These are phyloP conservation scores for Cheilosia variabilis DNA, from an alignment of 2,888 invertebrate species.

Conservation along the genomic window DNA sequence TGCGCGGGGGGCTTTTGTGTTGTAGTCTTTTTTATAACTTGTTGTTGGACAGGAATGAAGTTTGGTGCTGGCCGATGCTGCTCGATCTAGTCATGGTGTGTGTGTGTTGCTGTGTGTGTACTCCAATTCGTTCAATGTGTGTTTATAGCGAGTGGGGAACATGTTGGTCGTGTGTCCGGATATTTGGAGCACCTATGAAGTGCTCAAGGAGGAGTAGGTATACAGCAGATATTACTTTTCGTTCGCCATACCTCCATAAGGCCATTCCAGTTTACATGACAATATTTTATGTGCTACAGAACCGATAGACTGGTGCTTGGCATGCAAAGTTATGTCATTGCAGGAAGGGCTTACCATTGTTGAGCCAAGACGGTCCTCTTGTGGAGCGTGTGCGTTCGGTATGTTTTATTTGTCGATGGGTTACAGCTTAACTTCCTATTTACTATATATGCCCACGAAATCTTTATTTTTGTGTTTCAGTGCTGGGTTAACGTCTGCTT, in stretches of 20 bases:
- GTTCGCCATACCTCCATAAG: conserved; percentile 46
- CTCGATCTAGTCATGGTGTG: conserved; percentile 23
- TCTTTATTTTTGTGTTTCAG: background rate
- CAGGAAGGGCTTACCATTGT: conserved; percentile 43
- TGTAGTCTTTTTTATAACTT: conserved; percentile 13
- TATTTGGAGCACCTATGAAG: conserved; percentile 67
- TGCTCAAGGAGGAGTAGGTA: conserved; percentile 50
- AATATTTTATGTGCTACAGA: conserved; percentile 60
- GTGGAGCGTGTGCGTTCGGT: background rate
- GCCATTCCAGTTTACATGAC: conserved; percentile 61
- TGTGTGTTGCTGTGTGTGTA: conserved; percentile 13
- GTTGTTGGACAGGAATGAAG: conserved; percentile 42
- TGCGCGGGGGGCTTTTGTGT: conserved; percentile 21
- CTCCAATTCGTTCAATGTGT: conserved; percentile 31
- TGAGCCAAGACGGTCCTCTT: conserved; percentile 9
- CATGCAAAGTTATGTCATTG: conserved; percentile 64
- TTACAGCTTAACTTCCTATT: background rate
- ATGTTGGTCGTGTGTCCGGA: conserved; percentile 70
- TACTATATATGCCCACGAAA: background rate
- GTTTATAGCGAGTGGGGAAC: conserved; percentile 42
- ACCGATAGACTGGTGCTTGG: conserved; percentile 58
- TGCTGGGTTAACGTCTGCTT: background rate
- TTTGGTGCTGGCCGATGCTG: conserved; percentile 26
- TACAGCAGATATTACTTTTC: conserved; percentile 41
- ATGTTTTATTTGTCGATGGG: background rate